Base-by-base conservation (phyloP, 2,113 vertebrate species). In the Apeltes quadracus region DNA sequence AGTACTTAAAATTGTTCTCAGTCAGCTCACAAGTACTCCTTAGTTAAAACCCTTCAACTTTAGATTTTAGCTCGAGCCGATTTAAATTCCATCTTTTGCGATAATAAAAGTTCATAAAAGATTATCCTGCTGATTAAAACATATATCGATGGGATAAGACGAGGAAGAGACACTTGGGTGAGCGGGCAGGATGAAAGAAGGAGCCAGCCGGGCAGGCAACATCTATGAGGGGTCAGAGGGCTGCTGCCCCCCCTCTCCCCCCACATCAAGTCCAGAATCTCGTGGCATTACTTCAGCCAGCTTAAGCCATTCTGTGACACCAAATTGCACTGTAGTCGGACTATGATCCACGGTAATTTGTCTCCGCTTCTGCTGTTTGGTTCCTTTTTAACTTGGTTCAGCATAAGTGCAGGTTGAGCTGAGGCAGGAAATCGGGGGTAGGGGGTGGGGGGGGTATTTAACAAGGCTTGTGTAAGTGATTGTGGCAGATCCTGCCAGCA, bases 401-500 rank as follows among this genome's bases (percentile, higher is more conserved):
- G 25, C n/a, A 36, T 78, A 48, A 59, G 73, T 70, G 86, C 41
- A 69, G 82, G 83, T 81, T 78, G 82, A 81, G 65, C 20, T 50
- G 62, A 86, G 87, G 78, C 87, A 87, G 86, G 79, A 90, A 90
- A 83, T 84, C 79, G 72, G 66, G n/a, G n/a, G n/a, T n/a, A n/a
- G n/a, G n/a, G n/a, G n/a, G n/a, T n/a, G n/a, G n/a, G n/a, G 46
- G 69, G 77, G 86, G 75, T 76, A 89, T 85, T 91, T 89, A 91
- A 88, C 90, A 91, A 91, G 79, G 90, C 88, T 90, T 89, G 86
- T 83, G 86, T 93, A 93, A 94, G 93, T 85, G 92, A 85, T 93
- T 93, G 88, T 92, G 93, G 90, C 93, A 93, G 89, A 88, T 94
- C 92, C 92, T 88, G 91, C 90, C 86, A 84, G 87, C 76, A 80